phyloP scores from a whole-genome alignment of 2,797 vertebrate species.

The Micromesistius poutassou region DNA sequence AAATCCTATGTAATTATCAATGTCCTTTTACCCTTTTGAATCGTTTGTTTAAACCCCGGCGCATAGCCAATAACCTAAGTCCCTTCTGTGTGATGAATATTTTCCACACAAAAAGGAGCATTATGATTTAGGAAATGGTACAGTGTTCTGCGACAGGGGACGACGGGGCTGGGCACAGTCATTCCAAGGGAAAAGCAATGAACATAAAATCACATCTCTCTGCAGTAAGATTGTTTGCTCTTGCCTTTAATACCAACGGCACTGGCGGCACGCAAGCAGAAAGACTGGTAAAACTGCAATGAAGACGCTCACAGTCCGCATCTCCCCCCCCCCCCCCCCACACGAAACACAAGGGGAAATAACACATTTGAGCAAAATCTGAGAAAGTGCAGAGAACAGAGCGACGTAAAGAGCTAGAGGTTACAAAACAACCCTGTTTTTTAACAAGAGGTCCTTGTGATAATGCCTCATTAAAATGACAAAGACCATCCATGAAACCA shows the following conservation, averaged over 20 bases:
- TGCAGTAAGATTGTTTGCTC: background rate
- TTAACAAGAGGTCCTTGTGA: background rate
- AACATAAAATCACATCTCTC: background rate
- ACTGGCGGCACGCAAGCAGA: background rate
- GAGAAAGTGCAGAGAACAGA: background rate
- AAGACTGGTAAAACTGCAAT: slow-evolving; percentile 3
- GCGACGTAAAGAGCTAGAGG: too few relatives aligned
- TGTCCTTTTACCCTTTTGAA: background rate
- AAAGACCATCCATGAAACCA: background rate
- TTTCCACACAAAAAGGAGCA: background rate
- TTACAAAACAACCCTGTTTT: background rate
- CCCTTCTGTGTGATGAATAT: slow-evolving; percentile 1
- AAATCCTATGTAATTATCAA: slow-evolving; percentile 5
- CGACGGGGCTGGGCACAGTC: background rate
- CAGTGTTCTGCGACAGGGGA: slow-evolving; percentile 14
- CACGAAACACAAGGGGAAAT: background rate
- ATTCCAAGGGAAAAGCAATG: background rate
- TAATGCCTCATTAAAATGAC: background rate
- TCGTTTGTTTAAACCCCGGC: slow-evolving; percentile 8
- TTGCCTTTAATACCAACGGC: slow-evolving; percentile 13
- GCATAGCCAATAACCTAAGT: background rate
- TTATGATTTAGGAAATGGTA: slow-evolving; percentile 7
- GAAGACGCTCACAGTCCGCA: background rate
- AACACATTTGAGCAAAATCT: background rate
- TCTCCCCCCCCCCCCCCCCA: background rate